Base-by-base conservation (phyloP, 2,113 vertebrate genomes). In the Oreocharis arfaki region DNA sequence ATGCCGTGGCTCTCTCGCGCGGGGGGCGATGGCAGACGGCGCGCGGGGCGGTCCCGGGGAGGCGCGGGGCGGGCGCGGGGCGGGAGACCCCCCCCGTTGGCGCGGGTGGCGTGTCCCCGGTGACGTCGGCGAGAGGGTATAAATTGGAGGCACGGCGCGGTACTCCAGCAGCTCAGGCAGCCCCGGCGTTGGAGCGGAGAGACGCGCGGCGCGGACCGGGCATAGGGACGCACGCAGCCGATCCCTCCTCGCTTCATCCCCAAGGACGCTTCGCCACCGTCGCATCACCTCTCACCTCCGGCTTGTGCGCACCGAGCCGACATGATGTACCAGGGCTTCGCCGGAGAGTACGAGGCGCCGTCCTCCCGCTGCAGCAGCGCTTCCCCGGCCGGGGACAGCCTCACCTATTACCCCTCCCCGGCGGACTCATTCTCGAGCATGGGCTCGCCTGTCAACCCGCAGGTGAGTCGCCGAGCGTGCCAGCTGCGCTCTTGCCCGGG, bases 301-400 rank as follows among this genome's bases (percentile, higher is more conserved):
- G 79, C 77, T 96, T 91, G 73, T 47, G 19, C 88, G 22, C 20
- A 61, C 68, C 37, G 67, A 75, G 80, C 78, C 56, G 83, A 82
- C 74, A 98, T 98, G 98, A 99, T 99, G 99, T 99, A 99, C 94
- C 98, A 98, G 52, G 97, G 96, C 89, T 99, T 99, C 96, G 97
- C 98, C 93, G 94, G 98, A 70, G 99, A 99, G 56, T 98, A 99
- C 95, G 99, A 99, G 92, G 97, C 98, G 26, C 91, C 98, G 8
- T 99, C 99, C 75, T 99, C 99, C 44, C 99, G 99, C 95, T 99
- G 99, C 98, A 99, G 99, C 97, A 99, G 98, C 86, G 99, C 99
- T 77, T 99, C 99, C 41, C 99, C 99, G 27, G 98, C 98, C 27
- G 98, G 97, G 64, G 99, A 99, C 93, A 99, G 96, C 37, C 95